Evolutionary conservation across 1,140 invertebrate genomes (phyloP).

Genomic region (Thrips palmi): DNA sequence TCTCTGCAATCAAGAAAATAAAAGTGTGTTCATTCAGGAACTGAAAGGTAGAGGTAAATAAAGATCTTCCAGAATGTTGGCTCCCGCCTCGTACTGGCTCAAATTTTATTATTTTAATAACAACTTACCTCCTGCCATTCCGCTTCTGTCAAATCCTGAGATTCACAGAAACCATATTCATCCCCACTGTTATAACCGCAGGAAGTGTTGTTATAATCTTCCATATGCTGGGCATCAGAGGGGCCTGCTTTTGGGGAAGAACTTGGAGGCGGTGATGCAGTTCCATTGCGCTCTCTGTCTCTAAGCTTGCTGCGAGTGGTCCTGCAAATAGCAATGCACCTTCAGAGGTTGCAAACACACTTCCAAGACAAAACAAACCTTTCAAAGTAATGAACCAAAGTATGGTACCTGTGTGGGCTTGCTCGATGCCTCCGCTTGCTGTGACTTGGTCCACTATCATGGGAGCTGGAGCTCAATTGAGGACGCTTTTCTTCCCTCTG

Average conservation of each 20-base stretch:
- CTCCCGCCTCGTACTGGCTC: too few species aligned
- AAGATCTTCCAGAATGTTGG: too few species aligned
- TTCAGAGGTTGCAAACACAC: constrained; percentile 9
- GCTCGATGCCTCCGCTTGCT: constrained; percentile 37
- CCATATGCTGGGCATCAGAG: constrained; percentile 27
- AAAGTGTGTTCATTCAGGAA: constrained; percentile 4
- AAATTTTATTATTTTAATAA: too few species aligned
- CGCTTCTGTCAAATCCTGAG: constrained; percentile 30
- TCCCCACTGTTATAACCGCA: constrained; percentile 59
- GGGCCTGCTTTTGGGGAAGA: constrained; percentile 23
- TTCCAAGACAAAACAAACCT: constrained; percentile 1
- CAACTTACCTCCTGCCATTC: constrained; percentile 37
- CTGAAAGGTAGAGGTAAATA: too few species aligned
- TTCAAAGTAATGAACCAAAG: constrained; percentile 7
- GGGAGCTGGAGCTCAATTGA: constrained; percentile 18
- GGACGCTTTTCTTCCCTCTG: constrained; percentile 32
- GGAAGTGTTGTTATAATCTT: constrained; percentile 19
- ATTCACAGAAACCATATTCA: constrained; percentile 42
- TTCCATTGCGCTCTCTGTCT: constrained; percentile 17
- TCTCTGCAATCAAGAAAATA: constrained; percentile 23
- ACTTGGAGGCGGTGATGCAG: constrained; percentile 16
- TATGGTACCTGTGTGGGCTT: constrained; percentile 31
- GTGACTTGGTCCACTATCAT: constrained; percentile 29
- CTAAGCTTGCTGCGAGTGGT: constrained; percentile 24
- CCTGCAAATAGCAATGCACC: constrained; percentile 19